phyloP scores from a whole-genome alignment of 2,888 invertebrate species.

The Pachymerium ferrugineum region DNA sequence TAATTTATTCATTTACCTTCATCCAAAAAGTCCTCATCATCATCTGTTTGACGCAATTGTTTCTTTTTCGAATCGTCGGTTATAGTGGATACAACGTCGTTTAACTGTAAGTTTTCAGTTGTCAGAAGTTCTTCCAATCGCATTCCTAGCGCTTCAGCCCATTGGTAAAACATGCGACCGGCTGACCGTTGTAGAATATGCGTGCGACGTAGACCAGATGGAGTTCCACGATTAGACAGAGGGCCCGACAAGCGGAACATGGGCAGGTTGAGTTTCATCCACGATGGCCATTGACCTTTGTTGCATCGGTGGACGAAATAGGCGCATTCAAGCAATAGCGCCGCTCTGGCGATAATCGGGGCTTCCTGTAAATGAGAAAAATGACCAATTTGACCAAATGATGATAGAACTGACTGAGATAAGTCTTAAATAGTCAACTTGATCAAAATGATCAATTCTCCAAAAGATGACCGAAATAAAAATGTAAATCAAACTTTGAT shows the following conservation, averaged over 20 bases:
- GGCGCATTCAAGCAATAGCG: constrained; percentile 87
- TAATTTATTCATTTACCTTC: constrained; percentile 73
- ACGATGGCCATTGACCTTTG: constrained; percentile 96
- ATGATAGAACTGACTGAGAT: not conserved
- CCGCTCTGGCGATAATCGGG: constrained; percentile 86
- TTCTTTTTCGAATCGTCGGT: constrained; percentile 47
- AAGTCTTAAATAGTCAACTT: not conserved
- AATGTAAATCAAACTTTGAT: too few species aligned
- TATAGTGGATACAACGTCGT: constrained; percentile 45
- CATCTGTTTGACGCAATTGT: constrained; percentile 50
- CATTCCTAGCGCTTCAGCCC: constrained; percentile 88
- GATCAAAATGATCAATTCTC: too few species aligned
- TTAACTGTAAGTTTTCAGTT: constrained; percentile 48
- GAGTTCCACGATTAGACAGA: constrained; percentile 47
- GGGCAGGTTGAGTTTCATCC: constrained; percentile 85
- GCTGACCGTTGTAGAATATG: constrained; percentile 79
- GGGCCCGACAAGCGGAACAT: constrained; percentile 68
- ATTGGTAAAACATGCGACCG: constrained; percentile 94
- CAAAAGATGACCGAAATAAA: too few species aligned
- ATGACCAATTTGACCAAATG: not conserved
- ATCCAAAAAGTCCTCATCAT: constrained; percentile 91
- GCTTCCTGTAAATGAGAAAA: constrained; percentile 68
- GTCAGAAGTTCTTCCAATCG: constrained; percentile 83
- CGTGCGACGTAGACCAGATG: constrained; percentile 59
- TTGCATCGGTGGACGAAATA: constrained; percentile 97